Evolutionary conservation across 1,140 invertebrate species (phyloP), one percentile per base, ranked within the genome.

Genomic region (Daktulosphaira vitifoliae): DNA sequence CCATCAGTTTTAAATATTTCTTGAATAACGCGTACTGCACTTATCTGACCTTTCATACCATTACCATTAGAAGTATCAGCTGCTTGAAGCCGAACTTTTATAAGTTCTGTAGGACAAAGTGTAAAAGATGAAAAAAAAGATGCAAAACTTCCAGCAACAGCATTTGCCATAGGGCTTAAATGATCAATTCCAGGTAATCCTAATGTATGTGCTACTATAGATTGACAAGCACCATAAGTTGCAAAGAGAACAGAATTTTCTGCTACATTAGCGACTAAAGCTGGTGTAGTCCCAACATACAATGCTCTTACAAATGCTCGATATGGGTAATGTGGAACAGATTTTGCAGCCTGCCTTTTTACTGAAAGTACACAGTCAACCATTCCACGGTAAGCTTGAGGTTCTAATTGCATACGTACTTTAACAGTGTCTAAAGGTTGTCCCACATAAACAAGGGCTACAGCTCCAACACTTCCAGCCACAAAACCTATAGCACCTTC

Each of bases 391-490:
- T 98, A 97, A 13, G 92, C 70, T 8, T 11, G 29, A 5, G 96
- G 96, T 75, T 96, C 98, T 50, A 96, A 94, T 78, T 99, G 96
- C 87, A 98, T 92, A 77, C 99, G 98, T 15, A 98, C 94, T 81
- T 97, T 96, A 0, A 96, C 84, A 6, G 93, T 99, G 73, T 99
- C 96, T 68, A 99, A 75, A 2, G 96, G 95, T 76, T 99, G 96
- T 0, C 95, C 96, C n/a, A 97, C 90, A 77, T 95, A 96, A 2
- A 98, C 95, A 50, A 88, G 82, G 9, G 92, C 89, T 29, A 89
- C 79, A 8, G 92, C 96, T 73, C 94, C 95, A 92, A 74, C 67
- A 78, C 75, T 69, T 15, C 68, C 22, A 53, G 67, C 72, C 15
- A 51, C 39, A 50, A 66, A 56, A 9, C 56, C 66, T 33, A 33